Evolutionary conservation across 2,113 vertebrate species (phyloP), one percentile per base, ranked within the genome.

Genomic region (Ceyx margarethae): DNA sequence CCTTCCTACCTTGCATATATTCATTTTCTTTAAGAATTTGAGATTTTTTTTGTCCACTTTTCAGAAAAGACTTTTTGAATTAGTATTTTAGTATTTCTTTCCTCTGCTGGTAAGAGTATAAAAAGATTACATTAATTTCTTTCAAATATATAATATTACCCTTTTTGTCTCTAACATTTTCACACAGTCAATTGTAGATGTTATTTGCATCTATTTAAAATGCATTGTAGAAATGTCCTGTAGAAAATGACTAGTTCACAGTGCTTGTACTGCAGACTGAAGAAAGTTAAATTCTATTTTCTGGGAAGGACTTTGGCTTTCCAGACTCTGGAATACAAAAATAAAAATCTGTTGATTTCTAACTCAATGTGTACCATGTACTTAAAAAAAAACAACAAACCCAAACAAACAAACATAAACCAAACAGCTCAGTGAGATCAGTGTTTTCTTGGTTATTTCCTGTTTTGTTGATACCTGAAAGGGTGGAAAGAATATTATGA

Each of bases 1-100:
- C 96, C 92, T 78, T 77, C 80, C 95, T 93, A 91, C 96, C 97
- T 97, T 89, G 93, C 95, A 93, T 96, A 90, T 93, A 95, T 92
- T 97, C 93, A 96, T 97, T 97, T 97, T 96, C 93, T 94, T 73
- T 76, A 73, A 11, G 33, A 94, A 93, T 91, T 93, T 90, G 85
- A 94, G 78, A 35, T 17, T 85, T 40, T 95, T 95, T 95, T 95
- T 72, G 40, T 81, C 50, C 46, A 2, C 83, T 95, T 96, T 84
- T 71, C 46, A 84, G 57, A 87, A 87, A 87, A 53, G 50, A 91
- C 65, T 81, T 89, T 53, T 37, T 72, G 84, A 95, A 94, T 94
- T 88, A 85, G 11, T 95, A 82, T 84, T 95, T 96, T 94, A 73
- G 57, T 43, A 5, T 35, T 58, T 66, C 57, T 87, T 91, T 48